Base-by-base conservation (phyloP, 2,113 vertebrate genomes). In the Chloroceryle aenea region DNA sequence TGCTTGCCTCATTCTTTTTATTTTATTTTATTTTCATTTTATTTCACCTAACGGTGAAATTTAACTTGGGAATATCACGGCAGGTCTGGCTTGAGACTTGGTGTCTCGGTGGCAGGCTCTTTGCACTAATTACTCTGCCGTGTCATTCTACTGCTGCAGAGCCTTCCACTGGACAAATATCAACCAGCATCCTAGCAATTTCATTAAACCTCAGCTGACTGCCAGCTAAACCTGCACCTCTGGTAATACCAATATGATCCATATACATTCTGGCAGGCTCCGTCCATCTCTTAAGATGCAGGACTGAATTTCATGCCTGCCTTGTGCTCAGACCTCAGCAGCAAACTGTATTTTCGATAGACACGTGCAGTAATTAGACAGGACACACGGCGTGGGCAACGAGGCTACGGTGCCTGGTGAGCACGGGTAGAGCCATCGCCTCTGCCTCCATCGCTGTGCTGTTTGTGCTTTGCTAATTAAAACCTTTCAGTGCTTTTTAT, bases 341-440 rank as follows among this genome's bases (percentile, higher is more conserved):
- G 55, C 55, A 25, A 43, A 34, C 29, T 17, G 6, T 3, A 5
- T n/a, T 11, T 7, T 16, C 0, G 0, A 8, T 7, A 45, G 50
- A 27, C 50, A 45, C 17, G 0, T 15, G 7, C 2, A 15, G 32
- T 62, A 75, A 68, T 75, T 68, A 42, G 55, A 42, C 40, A 23
- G 10, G 1, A 19, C 1, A 2, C 6, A 3, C 38, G 3, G n/a
- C 67, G n/a, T 4, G 1, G 45, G 45, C 7, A 23, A 23, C 0
- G 34, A 48, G 53, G 68, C 19, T 6, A 14, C 12, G 1, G 3
- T 1, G 4, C 45, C 38, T 21, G 36, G 52, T n/a, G 43, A 52
- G 43, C 45, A 14, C 22, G 18, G n/a, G n/a, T 8, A 55, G 34
- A 61, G 53, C 53, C 38, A 30, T 27, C 1, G 1, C 18, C 68